Conservation (phyloP, 2,888 invertebrate genomes). For the Ellobium chinense region DNA sequence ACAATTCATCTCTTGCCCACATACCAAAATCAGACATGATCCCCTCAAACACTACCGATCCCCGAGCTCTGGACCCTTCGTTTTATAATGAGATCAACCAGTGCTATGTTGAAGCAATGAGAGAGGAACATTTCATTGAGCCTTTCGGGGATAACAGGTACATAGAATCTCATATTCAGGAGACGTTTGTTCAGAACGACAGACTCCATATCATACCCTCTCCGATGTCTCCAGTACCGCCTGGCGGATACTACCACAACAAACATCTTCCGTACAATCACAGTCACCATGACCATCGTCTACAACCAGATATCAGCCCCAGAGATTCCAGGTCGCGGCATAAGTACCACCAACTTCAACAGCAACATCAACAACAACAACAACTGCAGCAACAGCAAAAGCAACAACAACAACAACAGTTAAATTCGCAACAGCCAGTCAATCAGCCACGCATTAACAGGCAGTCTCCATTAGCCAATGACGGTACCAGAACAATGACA, state of each 20-base stretch:
- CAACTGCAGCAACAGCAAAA: neutral
- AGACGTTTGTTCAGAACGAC: neutral
- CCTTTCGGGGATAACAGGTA: constrained; percentile 11
- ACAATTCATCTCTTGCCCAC: neutral
- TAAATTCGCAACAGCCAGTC: neutral
- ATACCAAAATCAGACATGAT: neutral
- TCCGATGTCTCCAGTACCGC: constrained; percentile 14
- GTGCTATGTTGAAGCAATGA: neutral
- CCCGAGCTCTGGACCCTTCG: constrained; percentile 5
- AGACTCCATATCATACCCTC: neutral
- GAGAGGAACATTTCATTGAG: constrained; percentile 25
- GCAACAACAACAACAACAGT: constrained; percentile 24
- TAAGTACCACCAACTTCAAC: constrained; percentile 3
- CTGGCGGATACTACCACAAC: constrained; percentile 1
- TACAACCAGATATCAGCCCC: neutral
- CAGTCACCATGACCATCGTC: neutral
- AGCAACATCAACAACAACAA: neutral
- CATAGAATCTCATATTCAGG: constrained; percentile 5
- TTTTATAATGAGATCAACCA: constrained; percentile 24
- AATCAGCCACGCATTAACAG: constrained; percentile 7
- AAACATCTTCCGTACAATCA: neutral
- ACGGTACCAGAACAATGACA: neutral
- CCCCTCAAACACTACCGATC: neutral
- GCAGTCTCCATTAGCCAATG: constrained; percentile 12
- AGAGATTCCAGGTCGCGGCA: neutral